Base-by-base conservation (phyloP, 2,888 invertebrate genomes). In the Synergus itoensis region DNA sequence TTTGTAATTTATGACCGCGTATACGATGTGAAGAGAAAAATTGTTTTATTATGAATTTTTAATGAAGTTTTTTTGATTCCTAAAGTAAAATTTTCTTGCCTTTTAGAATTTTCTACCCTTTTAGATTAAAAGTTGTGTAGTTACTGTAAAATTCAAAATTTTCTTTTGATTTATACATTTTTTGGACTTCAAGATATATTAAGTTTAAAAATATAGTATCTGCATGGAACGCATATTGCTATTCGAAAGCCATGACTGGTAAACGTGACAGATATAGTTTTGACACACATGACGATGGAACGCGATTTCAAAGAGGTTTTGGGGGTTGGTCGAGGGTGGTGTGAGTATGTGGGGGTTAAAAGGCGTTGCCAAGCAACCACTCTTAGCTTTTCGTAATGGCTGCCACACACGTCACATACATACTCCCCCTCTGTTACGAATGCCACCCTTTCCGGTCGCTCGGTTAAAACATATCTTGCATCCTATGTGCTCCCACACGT, bases 301-400 rank as follows among this genome's bases (percentile, higher is more conserved):
- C 69, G 43, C 81, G 82, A 84, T 85, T 80, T 80, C 80, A 80
- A 86, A 83, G 85, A 82, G 86, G 88, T 86, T 87, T 86, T 85
- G 86, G 87, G 85, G 88, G 87, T 84, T 87, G 87, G 87, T 84
- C 85, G 85, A 87, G 87, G 88, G 87, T 89, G 87, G 89, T 84
- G 84, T 90, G 90, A 86, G 88, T 88, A 87, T 87, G 89, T 88
- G 87, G 84, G 88, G 87, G 86, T 87, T 84, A 89, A 87, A 87
- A 88, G 90, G 87, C 87, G 91, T 91, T 91, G 91, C 91, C 87
- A 88, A 88, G 91, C 91, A 91, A 91, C 91, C 85, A 84, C 86
- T 87, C 86, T 87, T 87, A 85, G 84, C 87, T 86, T 86, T 85
- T 85, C 85, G 89, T 88, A 88, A 88, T 89, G 87, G 87, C 88